Conservation (phyloP, 2,888 invertebrate species). For the Drosophila nr. perissopoda region DNA sequence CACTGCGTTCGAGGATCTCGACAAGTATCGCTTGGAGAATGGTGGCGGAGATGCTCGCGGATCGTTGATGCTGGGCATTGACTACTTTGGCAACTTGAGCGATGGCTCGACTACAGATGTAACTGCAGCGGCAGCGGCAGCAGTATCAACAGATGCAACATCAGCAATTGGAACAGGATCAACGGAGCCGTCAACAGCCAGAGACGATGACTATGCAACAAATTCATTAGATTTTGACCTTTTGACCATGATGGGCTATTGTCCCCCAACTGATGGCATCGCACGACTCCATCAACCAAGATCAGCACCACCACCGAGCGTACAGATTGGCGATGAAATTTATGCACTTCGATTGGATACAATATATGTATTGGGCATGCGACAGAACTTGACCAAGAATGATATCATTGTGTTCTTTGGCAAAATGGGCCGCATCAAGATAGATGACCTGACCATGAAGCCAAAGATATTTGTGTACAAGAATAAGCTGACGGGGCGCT, state of each 20-base stretch:
- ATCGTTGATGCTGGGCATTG: constrained; percentile 39
- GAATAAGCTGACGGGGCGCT: constrained; percentile 65
- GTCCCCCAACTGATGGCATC: constrained; percentile 14
- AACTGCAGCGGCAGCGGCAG: neutral
- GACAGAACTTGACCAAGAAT: constrained; percentile 62
- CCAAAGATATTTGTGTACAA: constrained; percentile 74
- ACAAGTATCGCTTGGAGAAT: constrained; percentile 56
- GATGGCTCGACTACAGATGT: constrained; percentile 10
- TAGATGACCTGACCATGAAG: constrained; percentile 52
- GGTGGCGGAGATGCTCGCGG: constrained; percentile 66
- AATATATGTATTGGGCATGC: constrained; percentile 68
- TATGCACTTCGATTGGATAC: constrained; percentile 58
- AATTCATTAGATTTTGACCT: constrained; percentile 22
- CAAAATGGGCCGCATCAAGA: constrained; percentile 51
- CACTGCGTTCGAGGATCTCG: constrained; percentile 31
- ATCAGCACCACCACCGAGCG: constrained; percentile 12
- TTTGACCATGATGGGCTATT: constrained; percentile 18
- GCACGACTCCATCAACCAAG: constrained; percentile 4
- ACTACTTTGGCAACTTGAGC: constrained; percentile 24
- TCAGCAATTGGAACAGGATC: constrained; percentile 3
- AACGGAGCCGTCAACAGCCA: neutral
- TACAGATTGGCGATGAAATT: constrained; percentile 55
- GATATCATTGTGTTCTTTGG: constrained; percentile 64
- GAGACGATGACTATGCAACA: neutral
- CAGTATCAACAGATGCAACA: neutral